phyloP scores from a whole-genome alignment of 2,113 vertebrate species.

The Mastomys coucha region DNA sequence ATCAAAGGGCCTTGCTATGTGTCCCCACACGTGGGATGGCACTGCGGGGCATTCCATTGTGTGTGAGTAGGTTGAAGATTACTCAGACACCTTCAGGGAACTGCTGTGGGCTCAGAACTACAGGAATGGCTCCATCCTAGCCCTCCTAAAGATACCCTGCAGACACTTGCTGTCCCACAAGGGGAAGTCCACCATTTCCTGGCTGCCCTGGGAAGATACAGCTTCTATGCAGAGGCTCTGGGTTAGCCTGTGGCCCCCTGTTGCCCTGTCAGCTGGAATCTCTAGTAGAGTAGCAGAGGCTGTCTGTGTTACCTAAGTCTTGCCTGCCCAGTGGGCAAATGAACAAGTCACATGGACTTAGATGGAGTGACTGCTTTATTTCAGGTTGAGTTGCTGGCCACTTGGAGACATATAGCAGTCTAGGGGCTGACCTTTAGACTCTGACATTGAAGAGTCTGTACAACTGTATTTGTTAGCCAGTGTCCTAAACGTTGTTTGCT shows the following conservation, averaged over 20 bases:
- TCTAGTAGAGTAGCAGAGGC: not conserved
- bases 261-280: not conserved
- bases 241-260: not conserved
- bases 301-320: not conserved
- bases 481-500: not conserved
- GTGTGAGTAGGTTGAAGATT: not conserved
- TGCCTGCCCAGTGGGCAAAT: not conserved
- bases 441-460: not conserved
- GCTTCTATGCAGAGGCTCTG: not conserved
- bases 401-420: not conserved
- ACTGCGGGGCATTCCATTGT: not conserved
- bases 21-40: not conserved
- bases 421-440: not conserved
- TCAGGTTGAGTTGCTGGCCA: not conserved
- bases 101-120: not conserved
- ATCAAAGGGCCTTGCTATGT: not conserved
- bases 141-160: not conserved
- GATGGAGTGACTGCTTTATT: conserved; percentile 68
- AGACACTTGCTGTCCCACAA: not conserved
- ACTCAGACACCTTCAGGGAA: not conserved
- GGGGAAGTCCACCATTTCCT: not conserved
- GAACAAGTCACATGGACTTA: not conserved
- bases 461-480: not conserved
- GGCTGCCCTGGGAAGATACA: not conserved
- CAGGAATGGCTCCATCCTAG: not conserved